Evolutionary conservation across 2,888 invertebrate genomes (phyloP).

Genomic region (Macrophya annulata): DNA sequence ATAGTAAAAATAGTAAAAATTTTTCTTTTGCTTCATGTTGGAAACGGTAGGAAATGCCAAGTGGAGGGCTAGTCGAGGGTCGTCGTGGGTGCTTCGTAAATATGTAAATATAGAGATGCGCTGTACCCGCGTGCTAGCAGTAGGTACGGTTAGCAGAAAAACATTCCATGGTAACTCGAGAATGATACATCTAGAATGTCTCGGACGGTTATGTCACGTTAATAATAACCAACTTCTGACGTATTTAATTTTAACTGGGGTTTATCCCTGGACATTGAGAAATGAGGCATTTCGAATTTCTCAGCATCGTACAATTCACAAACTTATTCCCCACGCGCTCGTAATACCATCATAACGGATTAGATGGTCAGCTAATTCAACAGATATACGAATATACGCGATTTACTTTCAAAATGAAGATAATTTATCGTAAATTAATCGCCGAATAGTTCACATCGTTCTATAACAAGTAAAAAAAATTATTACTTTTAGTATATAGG

Average conservation of each 20-base stretch:
- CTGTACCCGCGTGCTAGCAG: not conserved
- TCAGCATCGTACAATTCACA: conserved; percentile 18
- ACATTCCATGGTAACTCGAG: conserved; percentile 50
- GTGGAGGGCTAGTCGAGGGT: conserved; percentile 22
- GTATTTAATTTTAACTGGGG: conserved; percentile 54
- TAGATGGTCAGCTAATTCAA: conserved; percentile 7
- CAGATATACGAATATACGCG: not conserved
- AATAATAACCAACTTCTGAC: conserved; percentile 69
- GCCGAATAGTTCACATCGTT: not conserved
- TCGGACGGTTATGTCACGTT: conserved; percentile 73
- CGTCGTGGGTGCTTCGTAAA: conserved; percentile 40
- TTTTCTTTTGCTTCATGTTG: not conserved
- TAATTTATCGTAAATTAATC: not conserved
- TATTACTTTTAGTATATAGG: not conserved
- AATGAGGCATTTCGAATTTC: conserved; percentile 48
- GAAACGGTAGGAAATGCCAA: conserved; percentile 34
- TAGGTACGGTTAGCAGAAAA: conserved; percentile 23
- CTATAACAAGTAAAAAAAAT: not conserved
- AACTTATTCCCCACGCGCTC: conserved; percentile 3
- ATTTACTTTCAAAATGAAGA: not conserved
- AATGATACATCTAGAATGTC: conserved; percentile 56
- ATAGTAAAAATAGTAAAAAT: conserved; percentile 2
- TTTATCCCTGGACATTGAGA: conserved; percentile 44
- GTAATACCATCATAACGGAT: not conserved
- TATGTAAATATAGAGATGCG: conserved; percentile 49